Percentiles rank a stretch among this genome's conserved stretches.
These are phyloP conservation scores for Drosophila chauvacae DNA, from an alignment of 1,140 invertebrate genomes.

Conservation along the genomic window DNA sequence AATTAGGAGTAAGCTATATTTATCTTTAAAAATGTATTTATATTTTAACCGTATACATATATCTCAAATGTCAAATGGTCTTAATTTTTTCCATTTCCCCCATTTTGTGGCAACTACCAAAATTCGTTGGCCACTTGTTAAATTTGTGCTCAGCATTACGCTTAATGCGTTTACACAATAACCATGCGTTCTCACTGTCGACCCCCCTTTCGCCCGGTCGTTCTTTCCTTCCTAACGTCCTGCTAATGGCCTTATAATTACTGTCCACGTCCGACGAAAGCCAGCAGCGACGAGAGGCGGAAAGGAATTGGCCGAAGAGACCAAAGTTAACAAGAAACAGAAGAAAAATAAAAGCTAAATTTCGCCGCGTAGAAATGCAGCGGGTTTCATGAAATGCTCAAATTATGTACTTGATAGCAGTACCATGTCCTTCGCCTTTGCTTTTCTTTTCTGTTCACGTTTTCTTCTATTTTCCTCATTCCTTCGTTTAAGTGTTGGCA, in stretches of 20 bases:
- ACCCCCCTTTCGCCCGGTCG: background rate
- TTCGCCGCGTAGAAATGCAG: constrained; percentile 40
- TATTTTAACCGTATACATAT: background rate
- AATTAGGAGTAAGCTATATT: background rate
- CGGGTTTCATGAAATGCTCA: constrained; percentile 68
- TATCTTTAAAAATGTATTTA: background rate
- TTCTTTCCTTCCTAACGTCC: constrained; percentile 25
- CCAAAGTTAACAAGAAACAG: constrained; percentile 51
- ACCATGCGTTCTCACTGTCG: constrained; percentile 58
- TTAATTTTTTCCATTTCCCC: background rate
- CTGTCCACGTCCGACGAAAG: constrained; percentile 67
- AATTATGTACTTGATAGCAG: constrained; percentile 53
- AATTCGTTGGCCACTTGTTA: constrained; percentile 62
- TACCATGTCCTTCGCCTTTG: constrained; percentile 22
- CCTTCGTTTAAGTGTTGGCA: constrained; percentile 34
- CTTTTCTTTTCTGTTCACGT: constrained; percentile 4
- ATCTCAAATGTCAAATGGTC: background rate
- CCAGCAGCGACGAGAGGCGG: constrained; percentile 47
- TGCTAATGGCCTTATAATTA: constrained; percentile 82
- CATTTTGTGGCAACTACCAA: constrained; percentile 35
- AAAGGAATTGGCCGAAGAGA: constrained; percentile 55
- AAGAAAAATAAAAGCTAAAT: constrained; percentile 30
- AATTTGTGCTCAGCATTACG: constrained; percentile 71
- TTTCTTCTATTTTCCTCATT: constrained; percentile 8
- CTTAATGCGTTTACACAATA: constrained; percentile 82